Base-by-base conservation (phyloP, 2,888 invertebrate species). In the Spilosoma lubricipeda region DNA sequence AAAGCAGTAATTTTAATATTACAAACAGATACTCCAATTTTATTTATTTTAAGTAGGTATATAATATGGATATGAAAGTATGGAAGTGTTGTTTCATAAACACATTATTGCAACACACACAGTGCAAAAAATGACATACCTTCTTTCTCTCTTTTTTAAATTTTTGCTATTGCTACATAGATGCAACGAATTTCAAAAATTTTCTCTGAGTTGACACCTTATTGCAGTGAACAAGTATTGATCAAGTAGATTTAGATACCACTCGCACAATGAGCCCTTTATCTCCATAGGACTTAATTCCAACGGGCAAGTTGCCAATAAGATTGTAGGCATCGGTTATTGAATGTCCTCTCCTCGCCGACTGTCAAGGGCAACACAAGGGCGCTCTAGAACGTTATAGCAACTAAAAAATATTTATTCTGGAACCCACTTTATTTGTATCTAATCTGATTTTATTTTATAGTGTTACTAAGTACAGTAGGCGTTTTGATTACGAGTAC, bases 221-320 rank as follows among this genome's bases (percentile, higher is more conserved):
- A 48, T 48, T 65, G 33, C 48, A 72, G 67, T 59, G 71, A 15
- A 52, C 63, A 8, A 48, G 66, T 82, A 82, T 82, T 73, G 82
- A 79, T 82, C 73, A 65, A 63, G 18, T 18, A 73, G 66, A 77
- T 74, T 81, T 82, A 82, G 80, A 75, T 67, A 68, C 76, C 67
- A 71, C 74, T 67, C 77, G 71, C 73, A 78, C 81, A 77, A 83
- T 73, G 80, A 80, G 74, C 76, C 73, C 78, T 76, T 80, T 80
- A 79, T 76, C 80, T 79, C 82, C 78, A 76, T 78, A 79, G 83
- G 84, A 80, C 77, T 79, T 80, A 83, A 87, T 84, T 80, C 81
- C 83, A 84, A 81, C 84, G 81, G 90, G 90, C 90, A 85, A 83
- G 78, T 86, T 86, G 90, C 90, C 90, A 90, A 87, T 88, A 86